Conservation (phyloP, 2,113 vertebrate species). For the Phylloscopus trochiloides region DNA sequence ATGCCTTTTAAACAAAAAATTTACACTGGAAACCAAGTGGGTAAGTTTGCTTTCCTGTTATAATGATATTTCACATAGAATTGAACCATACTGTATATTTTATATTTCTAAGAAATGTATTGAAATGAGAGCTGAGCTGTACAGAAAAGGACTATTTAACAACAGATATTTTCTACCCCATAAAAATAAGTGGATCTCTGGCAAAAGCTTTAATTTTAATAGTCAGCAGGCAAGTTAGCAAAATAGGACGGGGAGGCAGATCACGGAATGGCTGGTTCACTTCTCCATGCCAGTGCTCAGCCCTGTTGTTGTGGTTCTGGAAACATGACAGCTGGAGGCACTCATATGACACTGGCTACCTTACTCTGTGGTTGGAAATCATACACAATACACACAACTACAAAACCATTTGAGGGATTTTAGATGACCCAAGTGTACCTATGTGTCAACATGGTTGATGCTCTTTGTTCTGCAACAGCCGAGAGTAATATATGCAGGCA, state of each 20-base stretch:
- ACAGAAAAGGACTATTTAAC: background rate
- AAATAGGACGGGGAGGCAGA: background rate
- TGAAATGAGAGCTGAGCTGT: background rate
- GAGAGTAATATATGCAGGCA: background rate
- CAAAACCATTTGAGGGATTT: background rate
- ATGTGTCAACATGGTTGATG: background rate
- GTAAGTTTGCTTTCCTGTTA: background rate
- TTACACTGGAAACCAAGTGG: background rate
- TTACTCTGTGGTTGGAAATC: background rate
- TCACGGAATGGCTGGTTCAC: background rate
- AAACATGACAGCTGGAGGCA: background rate
- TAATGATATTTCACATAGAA: background rate
- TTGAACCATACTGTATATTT: background rate
- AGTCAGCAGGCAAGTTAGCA: background rate
- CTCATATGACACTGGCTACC: background rate
- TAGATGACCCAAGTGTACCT: background rate
- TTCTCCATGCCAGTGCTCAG: background rate
- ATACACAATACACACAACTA: background rate
- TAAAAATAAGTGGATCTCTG: background rate
- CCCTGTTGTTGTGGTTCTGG: background rate
- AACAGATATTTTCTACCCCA: background rate
- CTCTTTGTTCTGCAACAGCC: background rate
- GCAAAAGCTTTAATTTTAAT: background rate
- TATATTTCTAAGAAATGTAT: background rate
- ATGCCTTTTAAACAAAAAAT: background rate